phyloP scores from a whole-genome alignment of 1,140 invertebrate species.

The Palaemon carinicauda region DNA sequence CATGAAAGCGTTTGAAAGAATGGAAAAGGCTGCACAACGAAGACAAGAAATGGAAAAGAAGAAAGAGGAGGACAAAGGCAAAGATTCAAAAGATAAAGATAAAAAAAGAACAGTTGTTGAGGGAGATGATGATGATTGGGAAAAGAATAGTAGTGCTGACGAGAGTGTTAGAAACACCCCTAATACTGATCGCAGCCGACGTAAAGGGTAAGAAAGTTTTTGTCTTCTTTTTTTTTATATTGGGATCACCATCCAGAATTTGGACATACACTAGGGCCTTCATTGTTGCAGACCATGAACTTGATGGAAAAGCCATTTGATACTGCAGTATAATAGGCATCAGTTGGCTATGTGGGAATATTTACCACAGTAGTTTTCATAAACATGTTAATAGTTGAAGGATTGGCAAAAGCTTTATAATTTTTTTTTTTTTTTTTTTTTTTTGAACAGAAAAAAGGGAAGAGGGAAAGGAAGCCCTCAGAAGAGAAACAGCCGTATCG shows the following conservation, averaged over 20 bases:
- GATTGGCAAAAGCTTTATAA: no score
- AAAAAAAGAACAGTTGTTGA: conserved; percentile 53
- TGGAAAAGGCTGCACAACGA: conserved; percentile 70
- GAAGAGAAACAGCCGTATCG: conserved; percentile 63
- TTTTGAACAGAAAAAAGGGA: conserved; percentile 70
- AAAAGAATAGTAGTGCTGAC: conserved; percentile 55
- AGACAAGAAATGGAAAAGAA: conserved; percentile 65
- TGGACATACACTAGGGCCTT: not conserved
- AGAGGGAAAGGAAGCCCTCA: conserved; percentile 70
- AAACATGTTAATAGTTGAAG: no score
- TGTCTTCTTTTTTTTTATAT: no score
- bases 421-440: not conserved
- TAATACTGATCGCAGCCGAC: conserved; percentile 39
- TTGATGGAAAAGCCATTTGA: no score
- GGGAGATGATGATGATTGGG: conserved; percentile 55
- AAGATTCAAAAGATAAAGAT: conserved; percentile 27
- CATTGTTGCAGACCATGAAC: no score
- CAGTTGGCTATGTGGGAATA: not conserved
- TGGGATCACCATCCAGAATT: not conserved
- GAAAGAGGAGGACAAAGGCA: conserved; percentile 56
- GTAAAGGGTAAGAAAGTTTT: conserved; percentile 66
- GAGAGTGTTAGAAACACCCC: conserved; percentile 39
- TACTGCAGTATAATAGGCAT: no score
- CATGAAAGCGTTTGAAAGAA: conserved; percentile 84
- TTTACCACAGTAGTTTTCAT: not conserved